phyloP scores from a whole-genome alignment of 2,888 invertebrate species.

The Ormyrus pomaceus region DNA sequence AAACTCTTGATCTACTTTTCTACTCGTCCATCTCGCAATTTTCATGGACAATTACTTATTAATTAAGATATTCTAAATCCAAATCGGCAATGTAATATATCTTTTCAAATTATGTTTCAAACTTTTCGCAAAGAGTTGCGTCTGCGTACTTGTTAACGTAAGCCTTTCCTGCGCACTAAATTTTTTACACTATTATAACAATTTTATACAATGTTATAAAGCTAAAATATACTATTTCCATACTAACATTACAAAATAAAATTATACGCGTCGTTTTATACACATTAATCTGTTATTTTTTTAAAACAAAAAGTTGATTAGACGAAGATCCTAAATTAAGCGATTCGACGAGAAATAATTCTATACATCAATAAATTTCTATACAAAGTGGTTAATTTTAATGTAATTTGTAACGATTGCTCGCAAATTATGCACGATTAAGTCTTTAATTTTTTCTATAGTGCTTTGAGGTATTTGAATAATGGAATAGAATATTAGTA shows the following conservation, averaged over 20 bases:
- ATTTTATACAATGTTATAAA: constrained; percentile 35
- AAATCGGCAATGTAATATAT: constrained; percentile 14
- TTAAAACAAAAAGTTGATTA: neutral
- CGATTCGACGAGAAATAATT: constrained; percentile 5
- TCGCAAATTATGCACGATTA: neutral
- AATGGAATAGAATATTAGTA: constrained; percentile 8
- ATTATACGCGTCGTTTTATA: neutral
- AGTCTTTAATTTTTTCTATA: constrained; percentile 15
- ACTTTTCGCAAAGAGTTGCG: constrained; percentile 3
- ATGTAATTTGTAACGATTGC: neutral
- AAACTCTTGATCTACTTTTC: no score
- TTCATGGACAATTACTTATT: neutral
- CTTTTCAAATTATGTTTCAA: neutral
- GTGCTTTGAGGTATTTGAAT: constrained; percentile 27
- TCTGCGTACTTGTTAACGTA: neutral
- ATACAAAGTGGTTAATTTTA: neutral
- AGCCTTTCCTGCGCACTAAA: constrained; percentile 2
- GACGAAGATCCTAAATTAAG: neutral
- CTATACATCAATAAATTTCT: neutral
- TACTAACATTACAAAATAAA: neutral
- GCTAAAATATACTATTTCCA: neutral
- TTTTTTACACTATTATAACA: constrained; percentile 41
- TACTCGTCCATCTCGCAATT: no score
- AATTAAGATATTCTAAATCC: constrained; percentile 14
- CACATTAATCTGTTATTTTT: neutral